Percentiles rank a stretch among this genome's conserved stretches.
Conservation (phyloP, 2,888 invertebrate genomes). For the Ophion ellenae region DNA sequence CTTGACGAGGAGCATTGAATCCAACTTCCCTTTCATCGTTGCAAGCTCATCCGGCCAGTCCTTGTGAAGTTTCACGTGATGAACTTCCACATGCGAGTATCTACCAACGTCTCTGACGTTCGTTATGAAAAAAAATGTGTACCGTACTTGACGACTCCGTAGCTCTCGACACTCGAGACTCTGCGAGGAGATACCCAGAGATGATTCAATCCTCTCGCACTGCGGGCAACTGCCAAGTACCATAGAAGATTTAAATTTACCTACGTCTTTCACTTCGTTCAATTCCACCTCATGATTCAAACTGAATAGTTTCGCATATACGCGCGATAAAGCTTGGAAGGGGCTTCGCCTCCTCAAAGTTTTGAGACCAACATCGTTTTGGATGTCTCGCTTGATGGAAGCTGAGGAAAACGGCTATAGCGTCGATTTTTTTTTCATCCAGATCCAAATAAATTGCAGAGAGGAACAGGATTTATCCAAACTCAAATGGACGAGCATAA, state of each 20-base stretch:
- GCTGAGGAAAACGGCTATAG: not conserved
- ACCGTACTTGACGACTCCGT: slow-evolving; percentile 31
- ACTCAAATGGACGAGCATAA: not conserved
- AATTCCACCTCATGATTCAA: slow-evolving; percentile 36
- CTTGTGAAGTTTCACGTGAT: slow-evolving; percentile 45
- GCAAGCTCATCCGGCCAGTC: slow-evolving; percentile 24
- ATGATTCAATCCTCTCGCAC: slow-evolving; percentile 53
- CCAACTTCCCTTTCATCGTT: slow-evolving; percentile 65
- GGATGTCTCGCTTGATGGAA: not conserved
- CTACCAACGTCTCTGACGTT: slow-evolving; percentile 27
- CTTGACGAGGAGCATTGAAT: slow-evolving; percentile 69
- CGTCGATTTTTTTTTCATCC: not conserved
- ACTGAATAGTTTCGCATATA: slow-evolving; percentile 28
- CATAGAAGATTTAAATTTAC: slow-evolving; percentile 57
- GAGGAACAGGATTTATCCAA: not conserved
- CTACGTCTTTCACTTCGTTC: slow-evolving; percentile 29
- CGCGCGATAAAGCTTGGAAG: not conserved
- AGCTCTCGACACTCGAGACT: slow-evolving; percentile 56
- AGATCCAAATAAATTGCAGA: not conserved
- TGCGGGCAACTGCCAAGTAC: slow-evolving; percentile 55
- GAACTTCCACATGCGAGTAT: slow-evolving; percentile 29
- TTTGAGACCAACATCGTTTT: not conserved
- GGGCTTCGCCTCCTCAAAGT: not conserved
- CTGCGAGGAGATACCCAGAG: slow-evolving; percentile 43
- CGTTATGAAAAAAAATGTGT: slow-evolving; percentile 38